Base-by-base conservation (phyloP, 2,113 vertebrate genomes). In the Anser brachyrhynchus region DNA sequence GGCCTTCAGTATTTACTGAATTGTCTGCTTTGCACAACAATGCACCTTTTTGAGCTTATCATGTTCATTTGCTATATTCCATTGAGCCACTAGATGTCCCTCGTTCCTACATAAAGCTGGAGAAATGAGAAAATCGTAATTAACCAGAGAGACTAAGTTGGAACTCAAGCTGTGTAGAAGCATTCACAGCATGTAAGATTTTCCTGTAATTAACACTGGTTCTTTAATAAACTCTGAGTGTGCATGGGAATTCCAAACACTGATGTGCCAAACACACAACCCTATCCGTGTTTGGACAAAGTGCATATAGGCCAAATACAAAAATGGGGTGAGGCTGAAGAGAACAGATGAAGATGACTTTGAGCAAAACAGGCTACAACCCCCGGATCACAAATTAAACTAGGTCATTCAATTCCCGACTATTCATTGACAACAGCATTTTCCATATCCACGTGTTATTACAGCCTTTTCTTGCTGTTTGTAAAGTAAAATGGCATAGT, bases 61-160 rank as follows among this genome's bases (percentile, higher is more conserved):
- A 31, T 52, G 29, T 65, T 43, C 18, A 12, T 89, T 91, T 73
- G 90, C 81, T 58, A 8, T 77, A 41, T 73, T 69, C 31, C 22
- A 2, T 16, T 4, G 59, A 77, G 75, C 89, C 95, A 86, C 95
- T 91, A 97, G 96, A 92, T 95, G 96, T 91, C 95, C 90, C 44
- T 91, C 74, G 55, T 41, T 90, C 87, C 95, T 62, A 19, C n/a
- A 12, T 12, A 83, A 83, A 92, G 28, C 64, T 80, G 54, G 84
- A 67, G 64, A n/a, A 7, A 22, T 0, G 39, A 23, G 43, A 19
- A 13, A 69, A 43, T 17, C 76, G 16, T 2, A 44, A 44, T 29
- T 11, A 58, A 72, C 29, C 54, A 44, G 66, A 0, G 2, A 37
- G 54, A 58, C 71, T 11, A 20, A n/a, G 28, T 11, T 23, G 84